phyloP scores from a whole-genome alignment of 2,888 invertebrate genomes.

The Vannuccia rotundouncinata region DNA sequence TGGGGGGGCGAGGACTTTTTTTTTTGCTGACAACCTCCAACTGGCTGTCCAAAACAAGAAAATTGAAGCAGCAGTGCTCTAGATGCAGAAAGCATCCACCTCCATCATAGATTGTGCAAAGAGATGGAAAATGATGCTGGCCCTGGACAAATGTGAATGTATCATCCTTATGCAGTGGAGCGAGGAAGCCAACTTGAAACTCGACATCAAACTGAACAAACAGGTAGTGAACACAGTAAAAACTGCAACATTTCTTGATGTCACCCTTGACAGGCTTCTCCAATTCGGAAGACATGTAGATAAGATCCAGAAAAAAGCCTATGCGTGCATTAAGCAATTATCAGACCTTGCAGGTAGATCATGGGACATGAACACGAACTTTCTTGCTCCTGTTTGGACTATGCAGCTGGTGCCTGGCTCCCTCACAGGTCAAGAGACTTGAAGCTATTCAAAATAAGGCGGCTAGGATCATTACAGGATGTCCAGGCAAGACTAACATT shows the following conservation, averaged over 20 bases:
- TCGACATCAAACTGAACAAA: neutral
- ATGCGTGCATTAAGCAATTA: neutral
- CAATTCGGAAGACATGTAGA: neutral
- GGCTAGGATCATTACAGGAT: too few species aligned
- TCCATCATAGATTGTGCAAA: neutral
- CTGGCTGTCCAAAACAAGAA: neutral
- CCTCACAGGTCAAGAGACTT: too few species aligned
- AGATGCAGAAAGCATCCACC: neutral
- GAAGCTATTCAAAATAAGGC: too few species aligned
- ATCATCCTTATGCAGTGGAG: neutral
- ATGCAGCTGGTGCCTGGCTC: conserved; percentile 17
- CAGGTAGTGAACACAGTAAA: neutral
- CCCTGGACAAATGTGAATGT: neutral
- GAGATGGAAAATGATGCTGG: neutral
- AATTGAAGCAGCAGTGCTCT: neutral
- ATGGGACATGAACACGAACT: neutral
- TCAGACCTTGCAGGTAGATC: neutral
- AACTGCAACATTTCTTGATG: neutral
- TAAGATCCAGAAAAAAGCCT: neutral
- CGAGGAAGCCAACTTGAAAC: neutral
- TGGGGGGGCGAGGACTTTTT: neutral
- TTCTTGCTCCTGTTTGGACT: too few species aligned
- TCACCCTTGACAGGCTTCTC: neutral
- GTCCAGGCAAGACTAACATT: too few species aligned
- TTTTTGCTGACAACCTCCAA: neutral